Base-by-base conservation (phyloP, 2,797 vertebrate genomes). In the Melopsittacus undulatus region DNA sequence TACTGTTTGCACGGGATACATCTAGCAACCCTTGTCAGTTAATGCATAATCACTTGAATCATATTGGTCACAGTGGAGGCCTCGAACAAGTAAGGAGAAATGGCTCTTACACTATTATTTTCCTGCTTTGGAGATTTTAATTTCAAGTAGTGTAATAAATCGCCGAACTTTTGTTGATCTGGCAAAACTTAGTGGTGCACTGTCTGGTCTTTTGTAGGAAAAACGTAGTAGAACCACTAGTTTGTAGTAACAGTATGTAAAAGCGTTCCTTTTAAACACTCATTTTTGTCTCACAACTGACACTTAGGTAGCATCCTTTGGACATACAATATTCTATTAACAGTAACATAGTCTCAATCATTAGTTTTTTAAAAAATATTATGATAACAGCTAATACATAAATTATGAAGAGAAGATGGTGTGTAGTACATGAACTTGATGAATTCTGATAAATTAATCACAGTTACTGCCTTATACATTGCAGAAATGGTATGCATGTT, bases 1-100 rank as follows among this genome's bases (percentile, higher is more conserved):
- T 99, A 66, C 97, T 99, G 72, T 99, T 99, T 67, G 99, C 99
- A 16, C 98, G 99, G 38, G 99, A 99, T 97, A 99, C 99, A 1
- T 99, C 99, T 2, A 98, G 94, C 90, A 98, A 98, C 94, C 99
- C 99, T 9, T 97, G 95, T 54, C 98, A 98, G 95, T 98, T 99
- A 97, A 98, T 99, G 96, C 97, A 95, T 83, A 99, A 99, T 98
- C 99, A 99, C 96, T 98, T 99, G 76, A 98, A 99, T 97, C 98
- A 98, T 30, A 98, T 99, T 82, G 99, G 99, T 69, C 98, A 99
- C 97, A 98, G 98, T 11, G 99, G 99, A 51, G 99, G 99, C 82
- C 98, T 99, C 56, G 99, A 99, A 95, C 99, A 99, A 98, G 99
- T 99, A 95, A 98, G 97, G 45, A 81, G n/a, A 56, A 18, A 20